Percentiles rank a stretch among this genome's conserved stretches.
Evolutionary conservation across 2,113 vertebrate genomes (phyloP).

Genomic region (Phocoena phocoena): DNA sequence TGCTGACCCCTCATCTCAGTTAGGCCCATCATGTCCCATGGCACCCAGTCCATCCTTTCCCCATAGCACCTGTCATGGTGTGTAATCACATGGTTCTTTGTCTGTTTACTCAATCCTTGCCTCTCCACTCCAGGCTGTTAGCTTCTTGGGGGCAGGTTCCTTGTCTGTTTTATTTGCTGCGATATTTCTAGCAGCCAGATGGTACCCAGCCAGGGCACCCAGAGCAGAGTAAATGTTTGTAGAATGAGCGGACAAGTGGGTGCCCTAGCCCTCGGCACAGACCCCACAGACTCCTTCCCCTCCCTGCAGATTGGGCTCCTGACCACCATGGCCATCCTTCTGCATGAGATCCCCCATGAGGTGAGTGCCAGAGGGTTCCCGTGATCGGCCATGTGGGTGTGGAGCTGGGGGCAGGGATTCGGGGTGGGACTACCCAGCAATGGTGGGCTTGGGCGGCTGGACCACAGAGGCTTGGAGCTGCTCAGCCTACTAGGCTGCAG

Average conservation of each 20-base stretch:
- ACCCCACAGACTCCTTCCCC: background rate
- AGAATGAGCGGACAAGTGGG: background rate
- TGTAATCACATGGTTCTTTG: fast-evolving
- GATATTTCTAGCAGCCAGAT: background rate
- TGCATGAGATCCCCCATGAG: conserved; percentile 99
- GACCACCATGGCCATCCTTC: conserved; percentile 96
- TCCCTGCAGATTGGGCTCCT: conserved; percentile 92
- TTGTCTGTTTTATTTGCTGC: background rate
- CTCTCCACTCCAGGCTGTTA: background rate
- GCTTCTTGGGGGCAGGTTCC: background rate
- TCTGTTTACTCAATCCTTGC: background rate
- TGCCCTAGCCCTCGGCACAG: background rate
- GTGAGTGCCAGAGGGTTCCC: conserved; percentile 81
- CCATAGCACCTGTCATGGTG: background rate
- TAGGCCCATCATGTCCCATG: background rate
- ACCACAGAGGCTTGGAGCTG: background rate
- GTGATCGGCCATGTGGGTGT: background rate
- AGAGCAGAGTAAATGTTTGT: background rate
- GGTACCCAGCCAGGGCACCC: background rate
- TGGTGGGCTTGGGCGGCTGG: background rate
- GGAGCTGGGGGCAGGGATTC: background rate
- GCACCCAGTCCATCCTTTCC: background rate
- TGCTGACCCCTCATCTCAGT: background rate
- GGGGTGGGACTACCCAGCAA: background rate
- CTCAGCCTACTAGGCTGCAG: background rate